These are phyloP conservation scores for Eurystomus gularis DNA, from an alignment of 2,113 vertebrate species.

Conservation along the genomic window DNA sequence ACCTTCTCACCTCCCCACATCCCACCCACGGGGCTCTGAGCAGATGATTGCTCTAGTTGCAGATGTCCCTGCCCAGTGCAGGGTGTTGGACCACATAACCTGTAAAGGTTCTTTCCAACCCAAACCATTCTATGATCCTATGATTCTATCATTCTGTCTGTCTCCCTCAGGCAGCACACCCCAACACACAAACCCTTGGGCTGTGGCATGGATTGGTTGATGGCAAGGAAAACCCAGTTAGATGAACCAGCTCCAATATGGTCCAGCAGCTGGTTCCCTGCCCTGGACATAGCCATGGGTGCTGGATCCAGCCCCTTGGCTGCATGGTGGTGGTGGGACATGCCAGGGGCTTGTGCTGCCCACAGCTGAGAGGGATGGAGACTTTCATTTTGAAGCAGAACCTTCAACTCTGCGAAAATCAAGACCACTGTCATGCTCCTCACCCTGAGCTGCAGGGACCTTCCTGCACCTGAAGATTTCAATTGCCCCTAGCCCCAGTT, in stretches of 20 bases:
- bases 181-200: fast-evolving
- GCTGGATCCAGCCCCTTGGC: background rate
- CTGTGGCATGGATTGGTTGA: background rate
- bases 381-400: background rate
- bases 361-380: fast-evolving
- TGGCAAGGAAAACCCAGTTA: background rate
- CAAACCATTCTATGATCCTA: background rate
- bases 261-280: background rate
- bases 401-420: background rate
- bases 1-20: background rate
- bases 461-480: background rate
- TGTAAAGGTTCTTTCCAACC: background rate
- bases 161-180: background rate
- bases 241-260: background rate
- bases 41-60: background rate
- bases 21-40: background rate
- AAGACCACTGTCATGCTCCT: fast-evolving
- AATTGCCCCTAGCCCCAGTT: background rate
- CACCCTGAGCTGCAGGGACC: background rate
- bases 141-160: background rate
- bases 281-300: fast-evolving
- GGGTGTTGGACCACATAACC: background rate
- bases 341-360: background rate
- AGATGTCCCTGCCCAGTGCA: background rate
- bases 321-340: background rate